A percentile compares a stretch with the other conserved stretches of the same genome.
Conservation (phyloP, 1,140 invertebrate species). For the Euglossa dilemma region DNA sequence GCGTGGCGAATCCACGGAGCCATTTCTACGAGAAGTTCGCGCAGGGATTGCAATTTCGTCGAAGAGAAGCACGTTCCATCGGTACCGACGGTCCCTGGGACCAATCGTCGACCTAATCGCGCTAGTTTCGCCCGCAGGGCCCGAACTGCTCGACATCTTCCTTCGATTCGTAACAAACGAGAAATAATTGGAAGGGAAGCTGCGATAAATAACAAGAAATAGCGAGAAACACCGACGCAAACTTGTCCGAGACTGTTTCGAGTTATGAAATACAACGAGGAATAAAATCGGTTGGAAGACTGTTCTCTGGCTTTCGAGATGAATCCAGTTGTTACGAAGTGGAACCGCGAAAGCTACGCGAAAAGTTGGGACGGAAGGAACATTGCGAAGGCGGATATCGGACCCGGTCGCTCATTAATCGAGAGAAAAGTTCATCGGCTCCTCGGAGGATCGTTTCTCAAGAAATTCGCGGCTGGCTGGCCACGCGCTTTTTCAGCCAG, state of each 20-base stretch:
- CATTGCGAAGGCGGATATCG: no score
- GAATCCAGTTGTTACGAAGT: background rate
- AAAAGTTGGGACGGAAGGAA: background rate
- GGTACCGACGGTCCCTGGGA: no score
- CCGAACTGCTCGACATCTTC: no score
- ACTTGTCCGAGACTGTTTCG: background rate
- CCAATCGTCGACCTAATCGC: no score
- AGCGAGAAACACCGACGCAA: background rate
- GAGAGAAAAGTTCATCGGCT: conserved; percentile 44
- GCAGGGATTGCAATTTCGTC: no score
- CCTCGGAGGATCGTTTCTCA: conserved; percentile 25
- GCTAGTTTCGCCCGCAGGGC: no score
- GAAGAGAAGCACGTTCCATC: no score
- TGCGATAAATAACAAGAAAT: no score
- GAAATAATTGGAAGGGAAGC: conserved; percentile 23
- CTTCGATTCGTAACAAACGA: conserved; percentile 30
- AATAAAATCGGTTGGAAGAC: background rate
- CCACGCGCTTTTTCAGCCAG: conserved; percentile 35
- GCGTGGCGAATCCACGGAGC: background rate
- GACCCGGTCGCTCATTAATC: background rate
- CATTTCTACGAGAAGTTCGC: no score
- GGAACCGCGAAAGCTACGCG: background rate
- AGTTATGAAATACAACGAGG: conserved; percentile 1
- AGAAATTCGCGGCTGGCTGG: conserved; percentile 59
- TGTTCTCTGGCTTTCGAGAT: background rate